Evolutionary conservation across 92 coral and sea anemone species (phyloP).

Genomic region (Epizoanthus fatuus): DNA sequence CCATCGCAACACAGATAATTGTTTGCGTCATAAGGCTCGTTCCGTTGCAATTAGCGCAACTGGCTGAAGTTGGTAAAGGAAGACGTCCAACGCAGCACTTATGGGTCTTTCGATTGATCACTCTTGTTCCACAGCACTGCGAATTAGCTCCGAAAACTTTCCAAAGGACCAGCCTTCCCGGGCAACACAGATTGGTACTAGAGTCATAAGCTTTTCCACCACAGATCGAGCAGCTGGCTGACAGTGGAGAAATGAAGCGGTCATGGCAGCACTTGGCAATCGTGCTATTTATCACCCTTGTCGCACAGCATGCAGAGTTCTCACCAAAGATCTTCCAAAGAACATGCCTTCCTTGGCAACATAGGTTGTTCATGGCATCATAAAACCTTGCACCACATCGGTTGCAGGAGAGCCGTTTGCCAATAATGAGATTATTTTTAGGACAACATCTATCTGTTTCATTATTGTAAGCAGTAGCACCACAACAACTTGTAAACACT

Average conservation of each 20-base stretch:
- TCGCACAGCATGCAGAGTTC: not conserved
- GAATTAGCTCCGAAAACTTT: not conserved
- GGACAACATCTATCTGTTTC: not conserved
- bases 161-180: not conserved
- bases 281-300: not conserved
- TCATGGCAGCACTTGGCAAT: slow-evolving; percentile 8
- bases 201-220: slow-evolving; percentile 2
- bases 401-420: slow-evolving; percentile 2
- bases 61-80: not conserved
- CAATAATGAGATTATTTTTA: not conserved
- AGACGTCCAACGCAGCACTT: not conserved
- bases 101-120: no score
- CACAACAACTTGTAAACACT: not conserved
- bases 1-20: not conserved
- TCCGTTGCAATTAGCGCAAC: not conserved
- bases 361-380: not conserved
- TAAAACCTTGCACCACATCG: slow-evolving; percentile 2
- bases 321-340: slow-evolving; percentile 16
- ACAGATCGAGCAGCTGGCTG: not conserved
- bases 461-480: not conserved
- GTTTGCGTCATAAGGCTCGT: not conserved
- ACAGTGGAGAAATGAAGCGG: not conserved
- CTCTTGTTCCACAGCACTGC: slow-evolving; percentile 1
- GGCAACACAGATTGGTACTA: not conserved
- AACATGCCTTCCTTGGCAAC: not conserved